Percentiles rank a stretch among this genome's conserved stretches.
phyloP scores from a whole-genome alignment of 2,113 vertebrate genomes.

The Neotoma lepida region DNA sequence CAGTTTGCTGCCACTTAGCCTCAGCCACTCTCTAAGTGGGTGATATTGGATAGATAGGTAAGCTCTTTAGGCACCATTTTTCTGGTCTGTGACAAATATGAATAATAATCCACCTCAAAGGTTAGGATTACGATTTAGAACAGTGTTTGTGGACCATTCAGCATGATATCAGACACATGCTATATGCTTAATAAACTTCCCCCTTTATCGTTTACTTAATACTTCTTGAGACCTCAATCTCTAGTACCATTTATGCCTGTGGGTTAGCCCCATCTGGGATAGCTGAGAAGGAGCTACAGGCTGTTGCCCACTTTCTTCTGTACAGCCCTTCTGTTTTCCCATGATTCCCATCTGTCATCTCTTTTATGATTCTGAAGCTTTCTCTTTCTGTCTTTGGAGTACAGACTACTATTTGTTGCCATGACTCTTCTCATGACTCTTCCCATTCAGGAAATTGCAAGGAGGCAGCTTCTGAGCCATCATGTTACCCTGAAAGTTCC shows the following conservation, averaged over 20 bases:
- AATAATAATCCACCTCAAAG: not conserved
- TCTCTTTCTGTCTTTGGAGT: not conserved
- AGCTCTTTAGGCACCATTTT: not conserved
- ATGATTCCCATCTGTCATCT: not conserved
- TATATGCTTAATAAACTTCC: not conserved
- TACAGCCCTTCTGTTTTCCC: not conserved
- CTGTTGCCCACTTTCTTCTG: not conserved
- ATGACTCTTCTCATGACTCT: not conserved
- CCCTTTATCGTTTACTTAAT: not conserved
- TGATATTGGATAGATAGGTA: not conserved
- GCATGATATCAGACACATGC: not conserved
- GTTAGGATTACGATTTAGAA: not conserved
- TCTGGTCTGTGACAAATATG: constrained; percentile 12
- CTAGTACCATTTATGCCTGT: not conserved
- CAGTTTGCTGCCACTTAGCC: not conserved
- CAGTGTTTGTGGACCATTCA: not conserved
- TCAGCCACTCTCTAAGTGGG: not conserved
- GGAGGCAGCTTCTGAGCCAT: not conserved
- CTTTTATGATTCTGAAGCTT: not conserved
- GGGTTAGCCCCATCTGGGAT: not conserved
- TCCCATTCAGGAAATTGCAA: not conserved
- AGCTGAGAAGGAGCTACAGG: not conserved
- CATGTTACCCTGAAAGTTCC: not conserved
- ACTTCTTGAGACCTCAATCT: not conserved
- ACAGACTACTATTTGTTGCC: not conserved